These are phyloP conservation scores for Rachycentron canadum DNA, from an alignment of 2,797 vertebrate species.

Conservation along the genomic window DNA sequence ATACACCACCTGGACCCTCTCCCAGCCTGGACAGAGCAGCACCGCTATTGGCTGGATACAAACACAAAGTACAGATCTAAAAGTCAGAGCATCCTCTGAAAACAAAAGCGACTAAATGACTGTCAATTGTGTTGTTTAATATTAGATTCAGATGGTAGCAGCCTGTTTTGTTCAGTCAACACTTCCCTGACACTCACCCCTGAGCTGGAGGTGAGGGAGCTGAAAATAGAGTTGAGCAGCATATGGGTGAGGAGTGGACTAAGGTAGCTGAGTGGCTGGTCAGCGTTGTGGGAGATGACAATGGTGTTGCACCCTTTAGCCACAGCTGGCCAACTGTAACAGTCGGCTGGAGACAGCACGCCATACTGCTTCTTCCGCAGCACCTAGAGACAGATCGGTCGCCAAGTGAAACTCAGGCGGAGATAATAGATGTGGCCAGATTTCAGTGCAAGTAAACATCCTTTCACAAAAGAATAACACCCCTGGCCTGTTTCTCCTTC, in stretches of 20 bases:
- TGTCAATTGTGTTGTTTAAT: too few species aligned
- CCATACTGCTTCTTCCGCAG: conserved; percentile 74
- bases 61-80: not conserved
- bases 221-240: conserved; percentile 78
- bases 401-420: not conserved
- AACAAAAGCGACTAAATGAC: not conserved
- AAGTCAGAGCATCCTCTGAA: not conserved
- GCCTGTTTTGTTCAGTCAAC: not conserved
- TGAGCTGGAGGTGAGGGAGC: conserved; percentile 68
- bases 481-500: fast-evolving
- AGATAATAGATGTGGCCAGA: not conserved
- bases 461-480: not conserved
- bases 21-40: conserved; percentile 92
- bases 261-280: conserved; percentile 89
- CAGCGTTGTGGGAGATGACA: conserved; percentile 83
- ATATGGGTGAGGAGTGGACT: conserved; percentile 89
- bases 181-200: conserved; percentile 85
- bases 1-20: conserved; percentile 88
- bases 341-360: conserved; percentile 81
- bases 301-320: conserved; percentile 88
- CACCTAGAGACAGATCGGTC: conserved; percentile 78
- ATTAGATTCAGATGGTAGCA: not conserved
- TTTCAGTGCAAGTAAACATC: not conserved
- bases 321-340: conserved; percentile 91
- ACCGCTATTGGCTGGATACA: conserved; percentile 89